Conservation (phyloP, 2,113 vertebrate genomes). For the zebrafish (Danio rerio) region DNA sequence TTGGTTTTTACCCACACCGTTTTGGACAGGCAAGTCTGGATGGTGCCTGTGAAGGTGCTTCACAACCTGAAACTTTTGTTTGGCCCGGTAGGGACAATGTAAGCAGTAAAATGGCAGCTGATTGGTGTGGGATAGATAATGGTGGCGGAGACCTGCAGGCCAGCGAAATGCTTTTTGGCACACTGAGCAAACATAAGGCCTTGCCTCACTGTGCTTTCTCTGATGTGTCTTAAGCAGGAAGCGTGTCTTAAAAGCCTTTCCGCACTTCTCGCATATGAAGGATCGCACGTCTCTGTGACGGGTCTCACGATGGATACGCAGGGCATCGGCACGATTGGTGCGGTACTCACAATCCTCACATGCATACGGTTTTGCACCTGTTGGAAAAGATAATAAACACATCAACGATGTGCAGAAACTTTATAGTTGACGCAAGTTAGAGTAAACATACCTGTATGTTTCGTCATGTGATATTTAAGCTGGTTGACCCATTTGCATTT, state of each 20-base stretch:
- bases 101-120: constrained; percentile 91
- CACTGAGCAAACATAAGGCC: constrained; percentile 84
- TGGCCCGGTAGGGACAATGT: constrained; percentile 91
- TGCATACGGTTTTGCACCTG: constrained; percentile 89
- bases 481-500: constrained; percentile 99
- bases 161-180: constrained; percentile 91
- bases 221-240: constrained; percentile 95
- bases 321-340: constrained; percentile 90
- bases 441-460: constrained; percentile 86
- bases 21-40: constrained; percentile 77
- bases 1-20: constrained; percentile 86
- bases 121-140: constrained; percentile 93
- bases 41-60: constrained; percentile 88
- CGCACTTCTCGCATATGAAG: constrained; percentile 95
- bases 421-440: background rate
- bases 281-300: constrained; percentile 87
- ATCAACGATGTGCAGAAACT: background rate
- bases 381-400: background rate
- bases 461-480: constrained; percentile 98
- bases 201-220: constrained; percentile 89
- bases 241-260: constrained; percentile 95
- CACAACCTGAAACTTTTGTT: constrained; percentile 95
- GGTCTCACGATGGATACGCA: constrained; percentile 88
- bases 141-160: constrained; percentile 92
- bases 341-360: constrained; percentile 91